phyloP scores from a whole-genome alignment of 2,113 vertebrate species.

The Catharus minimus region DNA sequence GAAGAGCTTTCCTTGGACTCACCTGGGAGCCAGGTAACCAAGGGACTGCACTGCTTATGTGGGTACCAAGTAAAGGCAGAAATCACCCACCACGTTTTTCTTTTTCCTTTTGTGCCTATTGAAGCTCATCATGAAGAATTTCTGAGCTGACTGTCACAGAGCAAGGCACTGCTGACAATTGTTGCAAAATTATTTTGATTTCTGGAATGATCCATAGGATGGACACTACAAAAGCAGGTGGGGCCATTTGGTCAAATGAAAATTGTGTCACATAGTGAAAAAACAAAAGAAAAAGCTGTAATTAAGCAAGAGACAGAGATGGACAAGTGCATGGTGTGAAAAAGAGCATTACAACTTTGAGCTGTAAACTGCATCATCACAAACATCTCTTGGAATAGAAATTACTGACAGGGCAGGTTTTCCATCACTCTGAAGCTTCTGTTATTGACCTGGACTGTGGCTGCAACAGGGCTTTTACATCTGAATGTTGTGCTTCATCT shows the following conservation, averaged over 20 bases:
- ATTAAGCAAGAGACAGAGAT: background rate
- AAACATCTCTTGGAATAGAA: background rate
- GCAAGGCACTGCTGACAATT: background rate
- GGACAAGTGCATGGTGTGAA: background rate
- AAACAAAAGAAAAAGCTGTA: background rate
- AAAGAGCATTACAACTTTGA: background rate
- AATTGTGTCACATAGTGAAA: fast-evolving
- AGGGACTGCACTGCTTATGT: fast-evolving
- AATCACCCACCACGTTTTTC: background rate
- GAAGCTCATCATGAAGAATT: background rate
- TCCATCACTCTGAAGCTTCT: background rate
- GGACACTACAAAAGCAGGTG: background rate
- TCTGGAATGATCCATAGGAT: background rate
- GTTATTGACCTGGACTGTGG: background rate
- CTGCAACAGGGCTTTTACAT: background rate
- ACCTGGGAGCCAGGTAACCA: fast-evolving
- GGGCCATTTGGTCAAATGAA: background rate
- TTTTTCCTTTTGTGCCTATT: background rate
- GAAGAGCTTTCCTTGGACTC: background rate
- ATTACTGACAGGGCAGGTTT: background rate
- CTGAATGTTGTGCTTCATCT: background rate
- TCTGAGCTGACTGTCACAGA: background rate
- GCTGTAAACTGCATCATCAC: background rate
- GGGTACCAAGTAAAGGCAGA: background rate
- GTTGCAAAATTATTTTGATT: background rate